Conservation (phyloP, 2,797 vertebrate species). For the Cyprinodon diabolis region DNA sequence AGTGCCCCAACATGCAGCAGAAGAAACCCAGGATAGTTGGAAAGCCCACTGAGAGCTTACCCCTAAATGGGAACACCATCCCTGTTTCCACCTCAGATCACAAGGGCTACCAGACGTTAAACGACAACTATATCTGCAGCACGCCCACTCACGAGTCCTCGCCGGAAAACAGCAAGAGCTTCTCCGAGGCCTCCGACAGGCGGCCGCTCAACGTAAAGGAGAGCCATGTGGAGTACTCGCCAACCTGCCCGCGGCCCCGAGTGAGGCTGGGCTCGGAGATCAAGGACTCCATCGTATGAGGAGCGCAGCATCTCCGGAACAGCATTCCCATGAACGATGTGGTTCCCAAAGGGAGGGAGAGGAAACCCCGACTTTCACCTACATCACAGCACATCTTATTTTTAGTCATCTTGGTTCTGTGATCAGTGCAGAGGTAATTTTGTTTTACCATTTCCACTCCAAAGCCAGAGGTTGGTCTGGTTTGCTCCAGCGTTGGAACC, state of each 20-base stretch:
- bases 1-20: slow-evolving; percentile 83
- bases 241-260: slow-evolving; percentile 86
- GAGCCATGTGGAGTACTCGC: slow-evolving; percentile 90
- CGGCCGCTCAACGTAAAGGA: slow-evolving; percentile 88
- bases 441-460: slow-evolving; percentile 64
- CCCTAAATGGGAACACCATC: slow-evolving; percentile 86
- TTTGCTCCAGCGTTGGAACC: slow-evolving; percentile 26
- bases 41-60: slow-evolving; percentile 85
- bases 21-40: slow-evolving; percentile 81
- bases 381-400: slow-evolving; percentile 61
- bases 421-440: slow-evolving; percentile 62
- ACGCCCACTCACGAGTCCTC: slow-evolving; percentile 86
- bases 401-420: slow-evolving; percentile 66
- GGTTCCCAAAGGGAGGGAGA: slow-evolving; percentile 61
- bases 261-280: slow-evolving; percentile 95
- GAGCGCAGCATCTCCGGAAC: slow-evolving; percentile 23
- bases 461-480: slow-evolving; percentile 47
- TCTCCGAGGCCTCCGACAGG: slow-evolving; percentile 89
- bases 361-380: slow-evolving; percentile 56
- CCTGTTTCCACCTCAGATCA: slow-evolving; percentile 86
- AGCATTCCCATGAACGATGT: slow-evolving; percentile 45
- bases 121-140: slow-evolving; percentile 90
- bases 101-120: slow-evolving; percentile 96
- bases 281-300: slow-evolving; percentile 94
- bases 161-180: slow-evolving; percentile 83